Percentiles rank a stretch among this genome's conserved stretches.
These are phyloP conservation scores for Cygnus buccinator DNA, from an alignment of 2,113 vertebrate genomes.

Conservation along the genomic window DNA sequence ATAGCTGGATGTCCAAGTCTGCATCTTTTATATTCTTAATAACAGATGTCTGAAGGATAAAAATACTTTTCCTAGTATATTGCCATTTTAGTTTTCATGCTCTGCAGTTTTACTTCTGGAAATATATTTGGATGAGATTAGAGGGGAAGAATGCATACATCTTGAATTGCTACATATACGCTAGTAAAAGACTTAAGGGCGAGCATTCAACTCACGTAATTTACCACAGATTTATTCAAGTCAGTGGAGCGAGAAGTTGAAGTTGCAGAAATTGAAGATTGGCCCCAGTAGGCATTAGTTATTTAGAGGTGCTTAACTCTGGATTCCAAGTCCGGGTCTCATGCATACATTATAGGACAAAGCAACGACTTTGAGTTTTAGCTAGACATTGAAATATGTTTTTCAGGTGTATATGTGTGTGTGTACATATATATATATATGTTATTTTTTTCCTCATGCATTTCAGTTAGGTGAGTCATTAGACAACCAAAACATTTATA, in stretches of 20 bases:
- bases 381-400: background rate
- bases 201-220: accelerated
- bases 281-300: background rate
- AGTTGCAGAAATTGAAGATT: background rate
- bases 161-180: background rate
- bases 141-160: background rate
- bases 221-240: background rate
- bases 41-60: background rate
- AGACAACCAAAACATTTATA: background rate
- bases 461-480: conserved; percentile 23
- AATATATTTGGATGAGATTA: background rate
- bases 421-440: background rate
- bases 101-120: conserved; percentile 8
- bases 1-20: background rate
- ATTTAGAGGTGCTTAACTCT: background rate
- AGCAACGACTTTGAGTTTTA: background rate
- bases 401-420: background rate
- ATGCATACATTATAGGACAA: background rate
- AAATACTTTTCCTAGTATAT: background rate
- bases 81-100: background rate
- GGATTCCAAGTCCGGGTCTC: background rate
- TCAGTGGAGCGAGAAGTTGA: background rate
- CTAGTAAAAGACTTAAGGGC: background rate
- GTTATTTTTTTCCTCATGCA: background rate
- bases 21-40: background rate